These are phyloP conservation scores for Oscheius sp. DNA, from an alignment of 2,888 invertebrate species.

Conservation along the genomic window DNA sequence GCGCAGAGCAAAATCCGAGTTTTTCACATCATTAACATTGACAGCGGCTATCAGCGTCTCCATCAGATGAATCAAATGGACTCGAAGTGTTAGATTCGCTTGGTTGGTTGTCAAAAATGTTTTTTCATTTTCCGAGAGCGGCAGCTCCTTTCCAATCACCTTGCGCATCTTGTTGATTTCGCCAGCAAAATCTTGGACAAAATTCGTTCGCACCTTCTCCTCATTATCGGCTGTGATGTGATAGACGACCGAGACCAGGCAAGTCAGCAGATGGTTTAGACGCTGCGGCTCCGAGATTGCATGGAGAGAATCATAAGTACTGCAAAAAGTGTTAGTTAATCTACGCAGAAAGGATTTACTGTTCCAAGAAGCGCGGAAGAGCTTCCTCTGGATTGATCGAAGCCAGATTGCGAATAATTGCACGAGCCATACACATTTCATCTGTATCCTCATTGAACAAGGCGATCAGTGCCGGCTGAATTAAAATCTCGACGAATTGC, in stretches of 20 bases:
- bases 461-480: constrained; percentile 17
- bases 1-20: constrained; percentile 14
- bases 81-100: constrained; percentile 17
- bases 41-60: constrained; percentile 45
- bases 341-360: constrained; percentile 35
- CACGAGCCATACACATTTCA: not conserved
- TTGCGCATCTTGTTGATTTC: constrained; percentile 1
- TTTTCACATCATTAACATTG: constrained; percentile 45
- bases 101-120: not conserved
- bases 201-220: not conserved
- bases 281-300: constrained; percentile 39
- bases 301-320: constrained; percentile 32
- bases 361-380: constrained; percentile 44
- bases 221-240: constrained; percentile 26
- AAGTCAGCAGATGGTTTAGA: constrained; percentile 29
- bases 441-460: constrained; percentile 10
- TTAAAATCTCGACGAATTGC: constrained; percentile 7
- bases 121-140: constrained; percentile 1
- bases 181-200: not conserved
- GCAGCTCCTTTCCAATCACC: not conserved
- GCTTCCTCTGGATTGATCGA: constrained; percentile 40
- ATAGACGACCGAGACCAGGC: constrained; percentile 21
- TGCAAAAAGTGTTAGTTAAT: no score
- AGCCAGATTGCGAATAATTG: constrained; percentile 22
- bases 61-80: constrained; percentile 44